phyloP scores from a whole-genome alignment of 2,797 vertebrate species.

The Carcharodon carcharias region DNA sequence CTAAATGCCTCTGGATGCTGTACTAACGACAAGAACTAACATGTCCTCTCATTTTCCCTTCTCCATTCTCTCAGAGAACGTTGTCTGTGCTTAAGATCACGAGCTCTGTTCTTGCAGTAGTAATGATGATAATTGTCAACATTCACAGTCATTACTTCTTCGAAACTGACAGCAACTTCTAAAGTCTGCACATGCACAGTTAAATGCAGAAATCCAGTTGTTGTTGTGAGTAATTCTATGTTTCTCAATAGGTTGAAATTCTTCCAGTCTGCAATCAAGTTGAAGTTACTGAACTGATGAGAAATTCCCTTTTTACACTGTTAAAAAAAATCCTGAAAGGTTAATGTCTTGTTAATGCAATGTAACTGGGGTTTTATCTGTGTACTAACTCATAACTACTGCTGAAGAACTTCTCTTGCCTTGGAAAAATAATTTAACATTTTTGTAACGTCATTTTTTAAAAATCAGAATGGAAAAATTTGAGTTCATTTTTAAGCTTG shows the following conservation, averaged over 20 bases:
- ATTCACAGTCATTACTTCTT: not conserved
- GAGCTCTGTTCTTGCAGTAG: not conserved
- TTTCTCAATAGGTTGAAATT: not conserved
- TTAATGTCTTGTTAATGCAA: not conserved
- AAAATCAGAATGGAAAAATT: not conserved
- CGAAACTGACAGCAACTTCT: not conserved
- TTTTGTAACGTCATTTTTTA: not conserved
- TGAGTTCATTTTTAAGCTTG: not conserved
- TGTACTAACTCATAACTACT: not conserved
- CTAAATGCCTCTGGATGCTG: not conserved
- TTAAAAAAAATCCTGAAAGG: not conserved
- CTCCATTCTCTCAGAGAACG: not conserved
- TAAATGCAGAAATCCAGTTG: not conserved
- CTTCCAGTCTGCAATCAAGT: not conserved
- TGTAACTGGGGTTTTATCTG: no score
- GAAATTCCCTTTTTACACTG: not conserved
- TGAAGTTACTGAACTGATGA: not conserved
- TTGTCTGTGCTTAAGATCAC: not conserved
- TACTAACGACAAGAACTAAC: not conserved
- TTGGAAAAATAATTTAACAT: not conserved
- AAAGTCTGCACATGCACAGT: not conserved
- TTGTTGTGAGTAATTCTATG: not conserved
- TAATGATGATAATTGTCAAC: not conserved
- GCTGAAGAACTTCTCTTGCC: not conserved
- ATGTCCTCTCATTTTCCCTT: not conserved